phyloP scores from a whole-genome alignment of 1,140 invertebrate genomes.

The Pseudomyrmex sp. region DNA sequence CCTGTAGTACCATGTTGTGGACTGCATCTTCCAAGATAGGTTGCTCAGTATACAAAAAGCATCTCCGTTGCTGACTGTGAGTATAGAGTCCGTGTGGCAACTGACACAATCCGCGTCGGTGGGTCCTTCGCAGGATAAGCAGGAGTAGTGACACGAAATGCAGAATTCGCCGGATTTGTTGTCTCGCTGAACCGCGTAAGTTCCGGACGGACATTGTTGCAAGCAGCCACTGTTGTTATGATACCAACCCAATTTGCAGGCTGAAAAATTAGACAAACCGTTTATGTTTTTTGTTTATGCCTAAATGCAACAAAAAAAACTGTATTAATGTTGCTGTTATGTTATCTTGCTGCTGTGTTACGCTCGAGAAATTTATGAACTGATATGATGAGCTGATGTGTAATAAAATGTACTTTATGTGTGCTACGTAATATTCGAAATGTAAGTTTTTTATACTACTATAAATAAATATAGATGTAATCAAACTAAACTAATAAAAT shows the following conservation, averaged over 20 bases:
- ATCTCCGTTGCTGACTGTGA: constrained; percentile 41
- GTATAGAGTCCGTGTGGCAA: constrained; percentile 71
- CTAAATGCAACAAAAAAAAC: background rate
- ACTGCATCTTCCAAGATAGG: constrained; percentile 70
- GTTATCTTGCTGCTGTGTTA: constrained; percentile 17
- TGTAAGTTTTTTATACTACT: no score
- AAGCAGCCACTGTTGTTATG: constrained; percentile 54
- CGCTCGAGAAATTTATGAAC: no score
- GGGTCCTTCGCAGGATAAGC: constrained; percentile 73
- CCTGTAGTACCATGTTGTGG: constrained; percentile 74
- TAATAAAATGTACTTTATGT: no score
- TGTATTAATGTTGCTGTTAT: background rate
- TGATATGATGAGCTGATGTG: no score
- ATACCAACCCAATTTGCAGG: constrained; percentile 65
- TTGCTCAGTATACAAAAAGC: constrained; percentile 69
- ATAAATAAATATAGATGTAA: no score
- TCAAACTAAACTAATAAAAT: no score
- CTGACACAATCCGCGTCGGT: constrained; percentile 72
- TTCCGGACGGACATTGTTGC: constrained; percentile 61
- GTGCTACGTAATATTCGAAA: no score
- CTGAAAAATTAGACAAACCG: constrained; percentile 72
- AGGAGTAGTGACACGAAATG: constrained; percentile 74
- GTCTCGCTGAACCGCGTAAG: constrained; percentile 43
- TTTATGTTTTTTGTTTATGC: constrained; percentile 40
- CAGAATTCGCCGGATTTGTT: constrained; percentile 56